Conservation (phyloP, 2,888 invertebrate species). For the Himalopsyche tibetana region DNA sequence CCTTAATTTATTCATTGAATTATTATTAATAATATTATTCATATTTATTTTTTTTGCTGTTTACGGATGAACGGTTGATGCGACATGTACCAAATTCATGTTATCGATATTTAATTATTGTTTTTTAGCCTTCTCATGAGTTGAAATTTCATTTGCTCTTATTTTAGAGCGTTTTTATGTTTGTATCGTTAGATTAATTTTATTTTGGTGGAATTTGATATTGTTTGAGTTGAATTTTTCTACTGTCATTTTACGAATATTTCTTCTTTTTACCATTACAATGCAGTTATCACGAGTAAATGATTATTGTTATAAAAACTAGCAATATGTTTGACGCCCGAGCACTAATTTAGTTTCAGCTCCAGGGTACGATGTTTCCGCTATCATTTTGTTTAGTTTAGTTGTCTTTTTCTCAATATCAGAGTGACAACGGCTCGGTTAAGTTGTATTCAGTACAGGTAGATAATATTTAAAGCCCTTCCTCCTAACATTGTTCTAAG, state of each 20-base stretch:
- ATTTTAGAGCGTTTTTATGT: slow-evolving; percentile 49
- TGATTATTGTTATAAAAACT: not conserved
- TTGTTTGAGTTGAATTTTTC: slow-evolving; percentile 35
- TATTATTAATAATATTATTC: slow-evolving; percentile 47
- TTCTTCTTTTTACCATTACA: slow-evolving; percentile 24
- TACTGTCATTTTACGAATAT: slow-evolving; percentile 17
- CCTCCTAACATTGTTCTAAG: slow-evolving; percentile 46
- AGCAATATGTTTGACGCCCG: slow-evolving; percentile 20
- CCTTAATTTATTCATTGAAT: slow-evolving; percentile 54
- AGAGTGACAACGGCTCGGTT: not conserved
- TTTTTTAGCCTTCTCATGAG: slow-evolving; percentile 47
- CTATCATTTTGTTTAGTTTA: not conserved
- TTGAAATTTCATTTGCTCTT: slow-evolving; percentile 48
- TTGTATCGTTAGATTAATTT: slow-evolving; percentile 50
- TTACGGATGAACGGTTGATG: slow-evolving; percentile 46
- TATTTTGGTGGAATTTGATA: slow-evolving; percentile 44
- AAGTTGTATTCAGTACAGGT: slow-evolving; percentile 6
- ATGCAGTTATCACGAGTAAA: not conserved
- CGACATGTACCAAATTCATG: slow-evolving; percentile 45
- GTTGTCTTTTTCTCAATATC: slow-evolving; percentile 22
- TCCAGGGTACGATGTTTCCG: not conserved
- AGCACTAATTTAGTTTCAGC: not conserved
- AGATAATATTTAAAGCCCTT: slow-evolving; percentile 36
- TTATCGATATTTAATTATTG: slow-evolving; percentile 43
- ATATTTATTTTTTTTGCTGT: slow-evolving; percentile 52